Conservation (phyloP, 2,888 invertebrate species). For the Melanostoma scalare region DNA sequence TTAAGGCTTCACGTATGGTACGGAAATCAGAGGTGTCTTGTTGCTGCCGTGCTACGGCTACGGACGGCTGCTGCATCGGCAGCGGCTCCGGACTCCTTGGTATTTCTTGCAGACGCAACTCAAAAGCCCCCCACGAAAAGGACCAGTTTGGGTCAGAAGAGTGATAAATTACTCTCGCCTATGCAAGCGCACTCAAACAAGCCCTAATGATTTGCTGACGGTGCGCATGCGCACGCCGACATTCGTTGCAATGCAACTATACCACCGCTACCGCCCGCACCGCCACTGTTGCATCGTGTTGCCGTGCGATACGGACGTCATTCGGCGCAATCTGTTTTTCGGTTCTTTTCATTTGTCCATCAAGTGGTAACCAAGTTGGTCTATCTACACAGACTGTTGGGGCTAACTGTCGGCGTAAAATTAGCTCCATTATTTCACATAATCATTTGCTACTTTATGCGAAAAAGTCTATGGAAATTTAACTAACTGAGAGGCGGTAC, state of each 20-base stretch:
- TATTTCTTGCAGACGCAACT: conserved; percentile 19
- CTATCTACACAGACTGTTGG: conserved; percentile 29
- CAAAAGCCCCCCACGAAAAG: conserved; percentile 40
- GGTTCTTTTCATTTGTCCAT: conserved; percentile 63
- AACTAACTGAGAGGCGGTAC: conserved; percentile 4
- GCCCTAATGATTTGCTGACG: conserved; percentile 71
- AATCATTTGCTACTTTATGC: conserved; percentile 40
- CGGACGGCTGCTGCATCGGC: neutral
- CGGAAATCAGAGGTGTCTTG: conserved; percentile 61
- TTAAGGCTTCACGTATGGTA: conserved; percentile 28
- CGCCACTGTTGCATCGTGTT: neutral
- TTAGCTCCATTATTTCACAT: conserved; percentile 47
- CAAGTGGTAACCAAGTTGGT: conserved; percentile 31
- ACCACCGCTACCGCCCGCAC: neutral
- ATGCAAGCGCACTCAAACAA: conserved; percentile 66
- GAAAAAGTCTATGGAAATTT: conserved; percentile 13
- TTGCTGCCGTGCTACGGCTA: conserved; percentile 54
- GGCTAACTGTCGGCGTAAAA: conserved; percentile 35
- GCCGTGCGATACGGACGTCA: conserved; percentile 55
- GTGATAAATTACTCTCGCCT: conserved; percentile 70
- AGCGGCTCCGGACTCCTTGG: conserved; percentile 18
- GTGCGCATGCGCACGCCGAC: conserved; percentile 37
- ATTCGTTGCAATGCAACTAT: no score
- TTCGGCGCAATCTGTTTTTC: conserved; percentile 52
- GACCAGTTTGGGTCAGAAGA: conserved; percentile 64